Conservation (phyloP, 2,888 invertebrate species). For the Trachelus stipa region DNA sequence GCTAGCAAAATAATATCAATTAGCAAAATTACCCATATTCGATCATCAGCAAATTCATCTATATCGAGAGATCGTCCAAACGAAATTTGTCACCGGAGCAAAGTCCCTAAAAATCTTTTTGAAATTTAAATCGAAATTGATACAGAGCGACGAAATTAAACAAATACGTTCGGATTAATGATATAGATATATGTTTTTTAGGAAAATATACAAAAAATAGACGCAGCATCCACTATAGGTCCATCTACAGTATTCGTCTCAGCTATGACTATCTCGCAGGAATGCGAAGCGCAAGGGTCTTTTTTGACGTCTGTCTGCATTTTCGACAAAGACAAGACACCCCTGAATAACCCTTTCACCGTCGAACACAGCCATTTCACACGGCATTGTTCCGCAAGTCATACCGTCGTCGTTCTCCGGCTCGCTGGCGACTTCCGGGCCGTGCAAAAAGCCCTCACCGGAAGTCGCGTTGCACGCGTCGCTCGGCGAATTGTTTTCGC, state of each 20-base stretch:
- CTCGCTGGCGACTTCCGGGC: background rate
- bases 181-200: no score
- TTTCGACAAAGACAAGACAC: background rate
- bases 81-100: background rate
- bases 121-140: background rate
- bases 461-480: background rate
- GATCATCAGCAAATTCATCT: background rate
- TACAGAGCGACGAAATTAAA: background rate
- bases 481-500: background rate
- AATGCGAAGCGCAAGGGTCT: background rate
- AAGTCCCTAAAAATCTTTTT: background rate
- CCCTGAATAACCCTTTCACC: background rate
- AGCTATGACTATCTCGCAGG: no score
- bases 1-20: background rate
- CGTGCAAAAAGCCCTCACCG: background rate
- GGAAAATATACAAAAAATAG: background rate
- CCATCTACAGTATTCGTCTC: background rate
- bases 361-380: background rate
- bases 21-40: background rate
- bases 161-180: background rate
- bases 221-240: background rate
- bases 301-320: background rate
- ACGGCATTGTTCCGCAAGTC: background rate
- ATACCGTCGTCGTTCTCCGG: background rate
- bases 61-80: background rate